Base-by-base conservation (phyloP, 2,113 vertebrate species). In the Atractosteus spatula region DNA sequence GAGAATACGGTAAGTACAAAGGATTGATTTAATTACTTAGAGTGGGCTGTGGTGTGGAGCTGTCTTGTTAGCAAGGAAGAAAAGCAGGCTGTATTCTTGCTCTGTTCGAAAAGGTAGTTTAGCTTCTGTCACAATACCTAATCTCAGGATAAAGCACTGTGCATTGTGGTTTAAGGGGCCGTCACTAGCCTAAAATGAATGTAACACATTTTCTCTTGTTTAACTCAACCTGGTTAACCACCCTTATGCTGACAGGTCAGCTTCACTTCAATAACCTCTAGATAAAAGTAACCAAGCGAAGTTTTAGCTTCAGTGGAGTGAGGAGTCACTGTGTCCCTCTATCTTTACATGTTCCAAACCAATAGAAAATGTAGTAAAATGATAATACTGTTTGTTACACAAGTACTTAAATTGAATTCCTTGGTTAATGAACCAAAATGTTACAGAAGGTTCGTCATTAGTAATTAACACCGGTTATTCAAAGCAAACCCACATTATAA, bases 21-120 rank as follows among this genome's bases (percentile, higher is more conserved):
- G 94, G 92, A 92, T 94, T 96, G 95, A 95, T 98, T 97, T 97
- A 96, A 98, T 97, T 96, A 97, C 93, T 93, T 93, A 93, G 94
- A 96, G 95, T 89, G 91, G 93, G 92, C 89, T 93, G 92, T 88
- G 93, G 92, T 93, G 90, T 85, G 89, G 91, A 93, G 92, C 91
- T 85, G 93, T 93, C 94, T 94, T 91, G 94, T 94, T 96, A 95
- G 91, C 41, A 83, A 84, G 83, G 91, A 94, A 93, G 90, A 92
- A 93, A 93, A 91, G 88, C 85, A 88, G 93, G 88, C 90, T 90
- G 92, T 91, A 92, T 95, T 93, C 94, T 89, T 88, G 92, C 92
- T 89, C 83, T 80, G 87, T 84, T 92, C 89, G 78, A 91, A 89
- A 92, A 93, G 92, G 92, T 94, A 92, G 91, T 93, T 93, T 89